Conservation (phyloP, 1,140 invertebrate species). For the Chymomyza costata region DNA sequence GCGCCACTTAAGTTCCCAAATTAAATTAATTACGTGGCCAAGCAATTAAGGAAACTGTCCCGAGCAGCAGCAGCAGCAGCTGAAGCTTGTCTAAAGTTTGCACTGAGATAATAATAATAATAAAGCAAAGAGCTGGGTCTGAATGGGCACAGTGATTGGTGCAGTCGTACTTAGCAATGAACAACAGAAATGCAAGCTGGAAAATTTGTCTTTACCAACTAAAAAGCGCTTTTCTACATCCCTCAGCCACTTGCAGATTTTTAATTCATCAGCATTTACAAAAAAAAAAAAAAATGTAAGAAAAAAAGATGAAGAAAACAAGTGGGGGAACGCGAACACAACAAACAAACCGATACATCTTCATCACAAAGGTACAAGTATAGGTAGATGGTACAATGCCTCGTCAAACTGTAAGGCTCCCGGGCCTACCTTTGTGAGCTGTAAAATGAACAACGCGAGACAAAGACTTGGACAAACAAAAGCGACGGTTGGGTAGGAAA, state of each 20-base stretch:
- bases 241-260: conserved; percentile 44
- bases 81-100: conserved; percentile 3
- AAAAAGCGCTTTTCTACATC: neutral
- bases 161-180: too few species aligned
- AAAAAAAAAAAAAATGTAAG: too few species aligned
- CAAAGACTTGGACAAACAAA: conserved; percentile 51
- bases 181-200: too few species aligned
- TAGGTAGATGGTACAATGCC: too few species aligned
- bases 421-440: conserved; percentile 3
- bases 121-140: neutral
- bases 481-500: conserved; percentile 1
- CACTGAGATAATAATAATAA: conserved; percentile 2
- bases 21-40: conserved; percentile 63
- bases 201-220: too few species aligned
- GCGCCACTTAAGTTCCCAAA: conserved; percentile 51
- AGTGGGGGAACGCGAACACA: conserved; percentile 14
- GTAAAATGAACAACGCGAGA: conserved; percentile 58
- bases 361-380: conserved; percentile 47
- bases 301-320: too few species aligned
- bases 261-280: conserved; percentile 52
- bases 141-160: neutral
- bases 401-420: too few species aligned
- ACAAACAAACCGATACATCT: conserved; percentile 48
- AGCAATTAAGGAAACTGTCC: conserved; percentile 63
- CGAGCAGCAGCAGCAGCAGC: conserved; percentile 25